phyloP scores from a whole-genome alignment of 2,888 invertebrate species.

The Noctua janthe region DNA sequence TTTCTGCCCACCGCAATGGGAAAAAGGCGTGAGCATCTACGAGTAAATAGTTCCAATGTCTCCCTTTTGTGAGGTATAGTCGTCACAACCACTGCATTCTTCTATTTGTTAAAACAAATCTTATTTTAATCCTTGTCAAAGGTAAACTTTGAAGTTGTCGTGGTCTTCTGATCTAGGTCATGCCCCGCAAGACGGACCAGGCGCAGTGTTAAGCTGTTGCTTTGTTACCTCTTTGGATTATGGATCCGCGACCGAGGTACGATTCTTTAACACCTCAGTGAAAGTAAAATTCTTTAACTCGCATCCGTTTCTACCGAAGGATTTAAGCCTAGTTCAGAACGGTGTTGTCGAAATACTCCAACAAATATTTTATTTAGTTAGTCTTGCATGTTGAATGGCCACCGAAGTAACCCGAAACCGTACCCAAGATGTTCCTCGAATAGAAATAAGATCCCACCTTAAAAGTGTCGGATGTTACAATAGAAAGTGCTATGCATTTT shows the following conservation, averaged over 20 bases:
- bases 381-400: slow-evolving; percentile 29
- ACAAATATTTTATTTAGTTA: slow-evolving; percentile 46
- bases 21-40: background rate
- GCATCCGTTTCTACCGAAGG: slow-evolving; percentile 48
- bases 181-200: slow-evolving; percentile 55
- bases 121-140: slow-evolving; percentile 6
- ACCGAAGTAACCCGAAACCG: slow-evolving; percentile 30
- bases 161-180: slow-evolving; percentile 69
- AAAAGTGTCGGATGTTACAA: slow-evolving; percentile 57
- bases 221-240: slow-evolving; percentile 67
- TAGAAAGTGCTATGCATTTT: slow-evolving; percentile 58
- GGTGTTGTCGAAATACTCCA: slow-evolving; percentile 17
- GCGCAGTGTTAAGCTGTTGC: slow-evolving; percentile 65
- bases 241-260: slow-evolving; percentile 59
- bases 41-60: background rate
- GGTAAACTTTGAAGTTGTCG: slow-evolving; percentile 31
- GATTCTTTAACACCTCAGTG: slow-evolving; percentile 70
- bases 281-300: slow-evolving; percentile 75
- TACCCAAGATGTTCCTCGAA: slow-evolving; percentile 50
- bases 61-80: background rate
- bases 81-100: background rate
- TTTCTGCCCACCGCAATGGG: background rate
- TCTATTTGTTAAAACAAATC: background rate
- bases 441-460: slow-evolving; percentile 54
- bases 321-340: slow-evolving; percentile 57